phyloP scores from a whole-genome alignment of 1,140 invertebrate species.

The Trypoxylus dichotomus region DNA sequence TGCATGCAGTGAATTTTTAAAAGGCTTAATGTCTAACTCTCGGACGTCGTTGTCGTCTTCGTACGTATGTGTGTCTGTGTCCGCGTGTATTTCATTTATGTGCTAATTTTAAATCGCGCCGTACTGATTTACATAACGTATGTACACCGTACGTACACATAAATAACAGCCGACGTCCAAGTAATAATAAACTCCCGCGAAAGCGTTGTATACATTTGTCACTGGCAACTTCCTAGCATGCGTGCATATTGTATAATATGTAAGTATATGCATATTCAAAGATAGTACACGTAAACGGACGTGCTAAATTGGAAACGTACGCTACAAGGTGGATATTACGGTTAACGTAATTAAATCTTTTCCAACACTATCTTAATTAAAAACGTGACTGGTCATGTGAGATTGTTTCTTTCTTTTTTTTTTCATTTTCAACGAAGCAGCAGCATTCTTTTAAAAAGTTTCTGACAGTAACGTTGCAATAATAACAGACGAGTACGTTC shows the following conservation, averaged over 20 bases:
- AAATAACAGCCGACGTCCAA: neutral
- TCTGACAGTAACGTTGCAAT: too few species aligned
- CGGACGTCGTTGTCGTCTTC: too few species aligned
- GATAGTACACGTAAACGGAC: neutral
- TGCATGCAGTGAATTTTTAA: too few species aligned
- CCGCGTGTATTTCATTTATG: neutral
- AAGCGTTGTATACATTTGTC: neutral
- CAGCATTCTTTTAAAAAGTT: too few species aligned
- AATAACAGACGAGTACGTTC: too few species aligned
- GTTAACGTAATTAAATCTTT: neutral
- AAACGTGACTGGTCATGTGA: neutral
- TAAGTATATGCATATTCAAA: neutral
- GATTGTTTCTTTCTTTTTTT: too few species aligned
- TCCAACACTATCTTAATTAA: neutral
- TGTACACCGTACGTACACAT: neutral
- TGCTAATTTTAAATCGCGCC: neutral
- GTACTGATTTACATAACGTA: neutral
- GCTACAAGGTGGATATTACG: neutral
- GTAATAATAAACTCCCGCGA: neutral
- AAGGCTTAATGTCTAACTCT: too few species aligned
- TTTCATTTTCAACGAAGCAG: too few species aligned
- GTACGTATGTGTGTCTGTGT: too few species aligned
- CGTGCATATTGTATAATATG: too few species aligned
- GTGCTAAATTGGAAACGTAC: neutral
- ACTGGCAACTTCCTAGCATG: neutral